These are phyloP conservation scores for Iselma pallidipennis DNA, from an alignment of 2,888 invertebrate genomes.

Conservation along the genomic window DNA sequence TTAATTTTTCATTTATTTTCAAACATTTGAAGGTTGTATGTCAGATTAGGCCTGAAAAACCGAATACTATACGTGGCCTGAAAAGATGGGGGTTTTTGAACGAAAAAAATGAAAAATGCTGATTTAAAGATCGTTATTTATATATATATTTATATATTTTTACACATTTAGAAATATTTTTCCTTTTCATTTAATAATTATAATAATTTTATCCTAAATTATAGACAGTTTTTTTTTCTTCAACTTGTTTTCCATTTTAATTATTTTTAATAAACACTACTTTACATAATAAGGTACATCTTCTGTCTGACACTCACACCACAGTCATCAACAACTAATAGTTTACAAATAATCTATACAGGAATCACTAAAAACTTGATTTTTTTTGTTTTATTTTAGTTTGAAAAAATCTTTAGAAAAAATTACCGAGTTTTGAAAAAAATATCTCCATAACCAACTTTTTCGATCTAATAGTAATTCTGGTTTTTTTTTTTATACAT, in stretches of 20 bases:
- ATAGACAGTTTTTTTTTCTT: conserved; percentile 48
- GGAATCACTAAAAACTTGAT: conserved; percentile 52
- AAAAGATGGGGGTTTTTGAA: neutral
- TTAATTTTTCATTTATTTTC: conserved; percentile 12
- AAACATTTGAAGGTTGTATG: neutral
- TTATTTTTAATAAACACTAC: conserved; percentile 46
- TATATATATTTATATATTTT: conserved; percentile 46
- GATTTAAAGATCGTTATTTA: conserved; percentile 45
- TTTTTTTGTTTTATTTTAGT: conserved; percentile 12
- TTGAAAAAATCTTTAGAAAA: too few relatives aligned
- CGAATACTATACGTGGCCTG: neutral
- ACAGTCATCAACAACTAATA: conserved; percentile 49
- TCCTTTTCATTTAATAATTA: conserved; percentile 51
- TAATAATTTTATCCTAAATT: conserved; percentile 52
- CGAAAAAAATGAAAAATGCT: conserved; percentile 23
- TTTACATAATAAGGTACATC: conserved; percentile 57
- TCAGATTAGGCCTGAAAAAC: neutral
- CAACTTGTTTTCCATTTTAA: neutral
- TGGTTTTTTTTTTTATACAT: conserved; percentile 24
- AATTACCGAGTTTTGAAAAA: conserved; percentile 27
- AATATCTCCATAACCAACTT: conserved; percentile 18
- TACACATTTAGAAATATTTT: conserved; percentile 57
- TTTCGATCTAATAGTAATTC: too few relatives aligned
- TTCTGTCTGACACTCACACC: conserved; percentile 53
- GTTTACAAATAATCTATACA: conserved; percentile 49